Conservation (phyloP, 2,888 invertebrate species). For the Hypsopygia costalis region DNA sequence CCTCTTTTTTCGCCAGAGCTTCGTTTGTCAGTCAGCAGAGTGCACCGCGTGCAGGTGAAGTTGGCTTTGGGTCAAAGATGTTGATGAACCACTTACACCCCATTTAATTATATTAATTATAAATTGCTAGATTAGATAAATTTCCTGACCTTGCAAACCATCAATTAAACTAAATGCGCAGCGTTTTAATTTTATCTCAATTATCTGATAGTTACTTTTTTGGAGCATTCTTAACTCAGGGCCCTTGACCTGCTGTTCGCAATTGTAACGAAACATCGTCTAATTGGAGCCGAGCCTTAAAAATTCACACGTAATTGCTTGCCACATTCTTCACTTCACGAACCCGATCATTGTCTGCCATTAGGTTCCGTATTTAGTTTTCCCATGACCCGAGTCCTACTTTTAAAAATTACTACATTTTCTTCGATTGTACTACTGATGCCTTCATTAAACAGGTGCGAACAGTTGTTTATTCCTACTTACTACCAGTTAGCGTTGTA, state of each 20-base stretch:
- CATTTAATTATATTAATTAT: too few relatives aligned
- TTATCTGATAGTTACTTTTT: slow-evolving; percentile 5
- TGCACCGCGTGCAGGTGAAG: too few relatives aligned
- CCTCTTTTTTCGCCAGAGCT: too few relatives aligned
- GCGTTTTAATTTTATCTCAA: slow-evolving; percentile 4
- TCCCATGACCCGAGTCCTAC: slow-evolving; percentile 48
- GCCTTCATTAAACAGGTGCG: slow-evolving; percentile 14
- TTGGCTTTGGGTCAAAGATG: too few relatives aligned
- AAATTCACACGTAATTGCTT: slow-evolving; percentile 18
- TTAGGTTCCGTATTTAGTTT: slow-evolving; percentile 41
- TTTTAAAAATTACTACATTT: slow-evolving; percentile 35
- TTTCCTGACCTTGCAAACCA: slow-evolving; percentile 1
- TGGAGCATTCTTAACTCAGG: slow-evolving; percentile 3
- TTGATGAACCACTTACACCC: too few relatives aligned
- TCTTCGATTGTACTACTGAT: not conserved
- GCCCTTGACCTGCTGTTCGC: slow-evolving; percentile 18
- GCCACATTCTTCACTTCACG: too few relatives aligned
- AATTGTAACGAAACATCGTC: slow-evolving; percentile 12
- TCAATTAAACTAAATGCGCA: slow-evolving; percentile 7
- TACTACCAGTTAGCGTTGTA: too few relatives aligned
- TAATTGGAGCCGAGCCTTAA: slow-evolving; percentile 17
- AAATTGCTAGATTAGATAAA: too few relatives aligned
- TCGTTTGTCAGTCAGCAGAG: too few relatives aligned
- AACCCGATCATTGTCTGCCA: slow-evolving; percentile 27
- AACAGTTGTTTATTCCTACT: too few relatives aligned